Conservation (phyloP, 2,113 vertebrate genomes). For the Alosa alosa region DNA sequence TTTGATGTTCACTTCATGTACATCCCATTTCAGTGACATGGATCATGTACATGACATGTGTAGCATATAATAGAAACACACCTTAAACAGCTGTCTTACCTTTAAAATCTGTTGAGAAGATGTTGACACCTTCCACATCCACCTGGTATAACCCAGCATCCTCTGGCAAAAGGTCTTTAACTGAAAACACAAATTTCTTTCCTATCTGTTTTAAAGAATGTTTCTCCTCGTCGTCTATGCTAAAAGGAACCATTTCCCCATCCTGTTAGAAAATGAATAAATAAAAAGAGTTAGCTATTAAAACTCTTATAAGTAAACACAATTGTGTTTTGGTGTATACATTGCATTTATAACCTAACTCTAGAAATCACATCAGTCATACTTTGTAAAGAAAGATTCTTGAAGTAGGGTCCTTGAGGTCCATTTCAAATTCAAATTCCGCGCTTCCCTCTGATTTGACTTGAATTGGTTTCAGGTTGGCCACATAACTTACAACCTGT, state of each 20-base stretch:
- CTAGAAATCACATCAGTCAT: background rate
- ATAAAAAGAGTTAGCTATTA: background rate
- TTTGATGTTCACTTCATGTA: background rate
- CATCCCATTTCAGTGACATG: background rate
- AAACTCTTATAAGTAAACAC: background rate
- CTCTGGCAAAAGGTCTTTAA: conserved; percentile 75
- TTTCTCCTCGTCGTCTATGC: conserved; percentile 63
- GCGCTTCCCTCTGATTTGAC: conserved; percentile 71
- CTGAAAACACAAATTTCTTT: conserved; percentile 77
- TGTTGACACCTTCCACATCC: conserved; percentile 75
- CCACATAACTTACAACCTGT: conserved; percentile 73
- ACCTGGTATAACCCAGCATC: conserved; percentile 87
- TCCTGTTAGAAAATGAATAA: conserved; percentile 66
- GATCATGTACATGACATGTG: background rate
- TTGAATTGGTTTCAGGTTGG: conserved; percentile 75
- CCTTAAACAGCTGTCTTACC: conserved; percentile 57
- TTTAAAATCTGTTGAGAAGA: conserved; percentile 84
- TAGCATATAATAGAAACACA: background rate
- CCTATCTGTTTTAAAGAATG: conserved; percentile 74
- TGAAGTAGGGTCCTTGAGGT: conserved; percentile 73
- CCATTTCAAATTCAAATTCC: conserved; percentile 80
- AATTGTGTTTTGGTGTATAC: background rate
- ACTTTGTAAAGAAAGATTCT: conserved; percentile 87
- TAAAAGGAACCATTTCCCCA: conserved; percentile 74
- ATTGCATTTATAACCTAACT: background rate